Evolutionary conservation across 2,797 vertebrate species (phyloP), one percentile per base, ranked within the genome.

Genomic region (Choloepus didactylus): DNA sequence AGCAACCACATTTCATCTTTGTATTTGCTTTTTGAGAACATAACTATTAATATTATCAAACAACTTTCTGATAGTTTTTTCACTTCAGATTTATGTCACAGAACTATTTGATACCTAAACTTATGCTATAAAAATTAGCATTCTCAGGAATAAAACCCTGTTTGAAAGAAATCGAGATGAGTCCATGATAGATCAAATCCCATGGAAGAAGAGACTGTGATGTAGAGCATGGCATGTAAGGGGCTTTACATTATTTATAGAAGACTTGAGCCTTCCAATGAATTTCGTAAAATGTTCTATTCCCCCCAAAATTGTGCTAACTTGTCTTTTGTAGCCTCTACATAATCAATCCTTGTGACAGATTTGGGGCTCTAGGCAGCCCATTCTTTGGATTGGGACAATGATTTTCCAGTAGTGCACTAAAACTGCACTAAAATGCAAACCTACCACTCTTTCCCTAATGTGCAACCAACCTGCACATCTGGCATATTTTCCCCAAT

Each of bases 281-380:
- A 86, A 80, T 96, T 79, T 96, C 91, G n/a, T 75, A 76, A 93
- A 95, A 69, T 80, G 82, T 76, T 62, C 49, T 60, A 54, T 72
- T 66, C 56, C 69, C 18, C 18, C 64, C 95, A 62, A 94, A 90
- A 92, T 82, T 62, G 35, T 93, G 77, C 88, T 76, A 88, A 96
- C 83, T 86, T 88, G 49, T 86, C 85, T 88, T 86, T 87, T 79
- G 38, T n/a, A 80, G 56, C 41, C 90, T 79, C 54, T 23, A 73
- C 29, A 38, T 54, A 72, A 93, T 96, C 93, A 95, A 69, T 93
- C 35, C 59, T 83, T 88, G 54, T 80, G 69, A 95, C 84, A 95
- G 44, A 93, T 84, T 91, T 88, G 90, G 81, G 67, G 60, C 73
- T 93, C 35, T 56, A 11, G 56, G 59, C 23, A 87, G 59, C 41